Evolutionary conservation across 2,113 vertebrate genomes (phyloP).

Genomic region (Casuarius casuarius): DNA sequence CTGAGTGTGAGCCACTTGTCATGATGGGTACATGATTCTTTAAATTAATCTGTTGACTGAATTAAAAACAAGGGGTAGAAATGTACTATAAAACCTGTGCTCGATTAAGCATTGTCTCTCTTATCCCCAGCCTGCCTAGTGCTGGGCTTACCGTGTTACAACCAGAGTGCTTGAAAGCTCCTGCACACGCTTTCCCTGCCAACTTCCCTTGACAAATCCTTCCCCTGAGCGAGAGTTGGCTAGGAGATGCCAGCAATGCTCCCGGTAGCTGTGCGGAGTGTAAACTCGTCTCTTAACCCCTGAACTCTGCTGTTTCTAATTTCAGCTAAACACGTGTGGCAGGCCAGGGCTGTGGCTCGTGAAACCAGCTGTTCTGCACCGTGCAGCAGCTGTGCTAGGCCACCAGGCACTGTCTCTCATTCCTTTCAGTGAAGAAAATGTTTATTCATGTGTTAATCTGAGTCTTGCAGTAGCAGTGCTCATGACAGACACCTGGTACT

Average conservation of each 20-base stretch:
- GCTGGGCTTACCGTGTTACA: neutral
- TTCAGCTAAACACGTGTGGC: neutral
- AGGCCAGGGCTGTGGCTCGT: neutral
- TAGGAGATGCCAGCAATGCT: conserved; percentile 15
- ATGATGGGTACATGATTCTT: neutral
- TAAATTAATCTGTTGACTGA: neutral
- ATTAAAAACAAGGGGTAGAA: neutral
- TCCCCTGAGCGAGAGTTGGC: neutral
- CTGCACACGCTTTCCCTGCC: neutral
- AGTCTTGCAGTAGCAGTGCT: neutral
- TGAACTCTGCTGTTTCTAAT: conserved; percentile 18
- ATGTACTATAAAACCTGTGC: neutral
- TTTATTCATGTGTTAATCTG: neutral
- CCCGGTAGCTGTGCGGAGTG: neutral
- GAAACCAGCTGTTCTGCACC: neutral
- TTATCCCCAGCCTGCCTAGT: neutral
- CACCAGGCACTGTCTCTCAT: neutral
- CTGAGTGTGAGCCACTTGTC: neutral
- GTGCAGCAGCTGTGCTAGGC: neutral
- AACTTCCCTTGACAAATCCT: neutral
- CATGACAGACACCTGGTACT: neutral
- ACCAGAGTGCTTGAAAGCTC: neutral
- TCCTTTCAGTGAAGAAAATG: neutral
- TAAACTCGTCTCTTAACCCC: conserved; percentile 1
- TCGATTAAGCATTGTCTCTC: neutral